Evolutionary conservation across 2,797 vertebrate genomes (phyloP), one percentile per base, ranked within the genome.

Genomic region (Gambelia wislizenii): DNA sequence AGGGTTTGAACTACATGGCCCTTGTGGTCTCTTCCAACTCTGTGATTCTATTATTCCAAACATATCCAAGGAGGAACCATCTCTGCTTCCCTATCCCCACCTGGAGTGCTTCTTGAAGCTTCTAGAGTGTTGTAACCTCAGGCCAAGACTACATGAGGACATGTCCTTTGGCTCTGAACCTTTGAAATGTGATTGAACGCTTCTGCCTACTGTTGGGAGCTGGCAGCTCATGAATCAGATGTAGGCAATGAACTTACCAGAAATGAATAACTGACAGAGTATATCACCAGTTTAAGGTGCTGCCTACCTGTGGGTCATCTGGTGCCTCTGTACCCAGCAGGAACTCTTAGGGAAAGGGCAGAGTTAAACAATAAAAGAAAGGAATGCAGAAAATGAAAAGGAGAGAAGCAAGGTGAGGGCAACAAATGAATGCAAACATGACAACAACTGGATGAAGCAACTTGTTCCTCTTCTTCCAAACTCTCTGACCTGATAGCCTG

Each of bases 101-200:
- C 25, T 13, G 3, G 18, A 77, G 36, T 36, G 39, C 22, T 77
- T 77, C 30, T 4, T 81, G 14, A n/a, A 80, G 52, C 18, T 82
- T 64, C 80, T 78, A 67, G 12, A 27, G 25, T 27, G 59, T 64
- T 61, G 42, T 61, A 77, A 39, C 74, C 61, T 42, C 54, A 74
- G 9, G 36, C 36, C 27, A 85, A 33, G 39, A n/a, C 12, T 64
- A 59, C 54, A 56, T 56, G 16, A 8, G 47, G 76, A 30, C 54
- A 33, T 56, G 27, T 14, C 42, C 70, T 59, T 56, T 44, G 56
- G 61, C 47, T 33, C 30, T 27, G 76, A 69, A 79, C n/a, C 27
- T 67, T 83, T 83, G 61, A 67, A 82, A 44, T 87, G 49, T 36
- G n/a, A 20, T n/a, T 87, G 22, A 69, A 79, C 69, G 61, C 42